phyloP scores from a whole-genome alignment of 2,888 invertebrate species.

The Dicyrtomina minuta region DNA sequence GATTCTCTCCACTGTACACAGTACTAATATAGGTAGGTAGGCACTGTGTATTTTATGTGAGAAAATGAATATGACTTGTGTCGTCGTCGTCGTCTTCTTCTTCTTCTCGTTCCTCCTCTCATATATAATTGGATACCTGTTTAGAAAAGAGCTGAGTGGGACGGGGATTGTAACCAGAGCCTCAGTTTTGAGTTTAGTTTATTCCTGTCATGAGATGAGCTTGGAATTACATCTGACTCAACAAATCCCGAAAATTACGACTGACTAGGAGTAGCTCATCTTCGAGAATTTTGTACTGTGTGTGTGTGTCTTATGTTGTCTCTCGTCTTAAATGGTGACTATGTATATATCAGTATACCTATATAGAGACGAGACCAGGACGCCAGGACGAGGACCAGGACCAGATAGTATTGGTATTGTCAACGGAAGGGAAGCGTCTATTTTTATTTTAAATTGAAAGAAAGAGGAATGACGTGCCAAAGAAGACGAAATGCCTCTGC shows the following conservation, averaged over 20 bases:
- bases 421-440: conserved; percentile 22
- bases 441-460: conserved; percentile 32
- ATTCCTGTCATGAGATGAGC: too few relatives aligned
- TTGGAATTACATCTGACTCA: too few relatives aligned
- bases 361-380: too few relatives aligned
- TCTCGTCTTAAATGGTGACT: not conserved
- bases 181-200: not conserved
- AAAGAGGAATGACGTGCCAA: conserved; percentile 34
- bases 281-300: not conserved
- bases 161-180: not conserved
- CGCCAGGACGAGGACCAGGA: too few relatives aligned
- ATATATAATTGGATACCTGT: too few relatives aligned
- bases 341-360: not conserved
- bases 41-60: not conserved
- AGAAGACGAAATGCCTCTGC: conserved; percentile 29
- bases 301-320: not conserved
- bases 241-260: not conserved
- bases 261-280: not conserved
- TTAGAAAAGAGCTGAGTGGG: not conserved
- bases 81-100: too few relatives aligned
- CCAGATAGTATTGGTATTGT: conserved; percentile 23
- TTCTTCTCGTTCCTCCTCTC: too few relatives aligned
- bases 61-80: not conserved
- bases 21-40: too few relatives aligned
- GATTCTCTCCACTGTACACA: too few relatives aligned